phyloP scores from a whole-genome alignment of 2,113 vertebrate species.

The Amphiprion percula region DNA sequence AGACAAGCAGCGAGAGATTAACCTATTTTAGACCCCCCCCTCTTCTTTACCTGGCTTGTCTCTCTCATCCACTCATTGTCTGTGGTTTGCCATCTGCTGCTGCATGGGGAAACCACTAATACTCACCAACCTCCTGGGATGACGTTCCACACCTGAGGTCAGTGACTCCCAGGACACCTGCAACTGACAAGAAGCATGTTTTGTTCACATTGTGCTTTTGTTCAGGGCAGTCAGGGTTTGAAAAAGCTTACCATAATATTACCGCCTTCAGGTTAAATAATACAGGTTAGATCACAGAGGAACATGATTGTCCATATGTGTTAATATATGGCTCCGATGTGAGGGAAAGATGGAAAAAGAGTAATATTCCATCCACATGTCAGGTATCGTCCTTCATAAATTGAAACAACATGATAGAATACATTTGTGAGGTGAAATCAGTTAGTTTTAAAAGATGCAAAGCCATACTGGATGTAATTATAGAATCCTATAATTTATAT shows the following conservation, averaged over 20 bases:
- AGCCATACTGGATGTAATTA: too few relatives aligned
- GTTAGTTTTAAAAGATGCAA: too few relatives aligned
- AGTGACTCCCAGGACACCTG: constrained; percentile 68
- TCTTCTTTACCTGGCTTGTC: constrained; percentile 62
- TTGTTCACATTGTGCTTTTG: constrained; percentile 25
- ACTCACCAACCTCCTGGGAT: constrained; percentile 48
- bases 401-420: too few relatives aligned
- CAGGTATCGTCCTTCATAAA: too few relatives aligned
- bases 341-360: neutral
- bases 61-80: constrained; percentile 73
- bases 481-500: too few relatives aligned
- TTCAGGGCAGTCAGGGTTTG: neutral
- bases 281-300: neutral
- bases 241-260: neutral
- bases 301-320: neutral
- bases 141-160: constrained; percentile 72
- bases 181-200: constrained; percentile 31
- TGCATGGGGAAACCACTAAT: constrained; percentile 50
- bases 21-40: constrained; percentile 30
- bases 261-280: neutral
- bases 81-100: constrained; percentile 71
- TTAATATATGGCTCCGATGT: neutral
- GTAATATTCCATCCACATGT: too few relatives aligned
- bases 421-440: too few relatives aligned
- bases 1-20: constrained; percentile 49